Conservation (phyloP, 2,113 vertebrate genomes). For the Phalacrocorax pelagicus region DNA sequence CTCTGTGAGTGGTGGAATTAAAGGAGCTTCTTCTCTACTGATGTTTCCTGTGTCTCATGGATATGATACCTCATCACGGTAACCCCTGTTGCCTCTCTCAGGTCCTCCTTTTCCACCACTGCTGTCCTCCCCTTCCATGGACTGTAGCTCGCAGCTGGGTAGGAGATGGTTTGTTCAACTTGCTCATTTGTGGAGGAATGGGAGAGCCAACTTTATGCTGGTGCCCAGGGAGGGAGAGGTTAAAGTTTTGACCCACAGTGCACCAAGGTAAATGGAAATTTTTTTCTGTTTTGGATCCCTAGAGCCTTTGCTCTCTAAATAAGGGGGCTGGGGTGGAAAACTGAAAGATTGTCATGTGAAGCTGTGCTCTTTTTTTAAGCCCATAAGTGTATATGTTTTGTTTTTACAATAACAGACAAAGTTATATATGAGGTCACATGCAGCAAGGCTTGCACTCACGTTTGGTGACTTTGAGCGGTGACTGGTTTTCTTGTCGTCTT, state of each 20-base stretch:
- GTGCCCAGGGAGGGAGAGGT: background rate
- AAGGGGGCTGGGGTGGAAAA: background rate
- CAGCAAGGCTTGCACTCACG: background rate
- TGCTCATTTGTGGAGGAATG: background rate
- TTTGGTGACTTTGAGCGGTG: background rate
- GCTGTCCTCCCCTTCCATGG: background rate
- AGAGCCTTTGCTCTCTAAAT: background rate
- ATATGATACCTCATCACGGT: fast-evolving
- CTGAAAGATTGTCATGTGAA: background rate
- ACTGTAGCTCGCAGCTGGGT: background rate
- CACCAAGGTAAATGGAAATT: background rate
- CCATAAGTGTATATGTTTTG: background rate
- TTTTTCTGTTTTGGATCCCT: background rate
- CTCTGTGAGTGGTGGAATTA: background rate
- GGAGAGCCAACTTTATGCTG: background rate
- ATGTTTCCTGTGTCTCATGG: background rate
- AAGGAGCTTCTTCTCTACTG: background rate
- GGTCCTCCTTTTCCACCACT: background rate
- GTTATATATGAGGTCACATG: background rate
- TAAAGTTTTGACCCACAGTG: background rate
- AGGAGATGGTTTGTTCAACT: background rate
- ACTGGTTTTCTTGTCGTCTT: background rate
- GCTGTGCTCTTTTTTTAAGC: background rate
- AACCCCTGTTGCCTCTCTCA: background rate
- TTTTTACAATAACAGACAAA: background rate